Evolutionary conservation across 2,113 vertebrate species (phyloP), one percentile per base, ranked within the genome.

Genomic region (Antennarius striatus): DNA sequence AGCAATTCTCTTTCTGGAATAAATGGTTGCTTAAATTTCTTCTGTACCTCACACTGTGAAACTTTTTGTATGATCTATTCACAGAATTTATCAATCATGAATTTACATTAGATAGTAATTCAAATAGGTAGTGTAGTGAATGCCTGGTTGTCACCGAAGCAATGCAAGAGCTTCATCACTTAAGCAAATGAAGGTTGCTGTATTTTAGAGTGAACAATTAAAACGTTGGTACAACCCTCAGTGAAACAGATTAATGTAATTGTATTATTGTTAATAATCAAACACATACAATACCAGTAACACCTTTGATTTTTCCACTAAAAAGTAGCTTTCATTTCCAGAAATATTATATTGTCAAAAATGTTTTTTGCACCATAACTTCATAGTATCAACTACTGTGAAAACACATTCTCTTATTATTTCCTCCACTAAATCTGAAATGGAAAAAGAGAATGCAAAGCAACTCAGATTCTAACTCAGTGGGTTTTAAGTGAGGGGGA

Each of bases 31-130:
- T 79, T 51, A 47, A 36, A 40, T 17, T 71, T 16, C 72, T 65
- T 22, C 36, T 68, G 14, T 61, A 51, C 40, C 15, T 65, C 28
- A 32, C 10, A 46, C 8, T 42, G 7, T 49, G 39, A 56, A 68
- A 65, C n/a, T 57, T 22, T 55, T 68, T 63, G 49, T 63, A 15
- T 66, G 14, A 56, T 58, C 16, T 32, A 76, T 17, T 45, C 55
- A 48, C 46, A 75, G 45, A 73, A 54, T 47, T 51, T 71, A 63
- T 75, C 29, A 61, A 56, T 68, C 56, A 53, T 15, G 80, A 56
- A 30, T 12, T 51, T 76, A 80, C 55, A 52, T 77, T 71, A 62
- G 39, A 72, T 43, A 54, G 14, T 66, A 28, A 71, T 81, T 75
- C 58, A 83, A 65, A 80, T 46, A 75, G n/a, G 40, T 42, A 52